Evolutionary conservation across 2,888 invertebrate genomes (phyloP).

Genomic region (Coelinius sp.): DNA sequence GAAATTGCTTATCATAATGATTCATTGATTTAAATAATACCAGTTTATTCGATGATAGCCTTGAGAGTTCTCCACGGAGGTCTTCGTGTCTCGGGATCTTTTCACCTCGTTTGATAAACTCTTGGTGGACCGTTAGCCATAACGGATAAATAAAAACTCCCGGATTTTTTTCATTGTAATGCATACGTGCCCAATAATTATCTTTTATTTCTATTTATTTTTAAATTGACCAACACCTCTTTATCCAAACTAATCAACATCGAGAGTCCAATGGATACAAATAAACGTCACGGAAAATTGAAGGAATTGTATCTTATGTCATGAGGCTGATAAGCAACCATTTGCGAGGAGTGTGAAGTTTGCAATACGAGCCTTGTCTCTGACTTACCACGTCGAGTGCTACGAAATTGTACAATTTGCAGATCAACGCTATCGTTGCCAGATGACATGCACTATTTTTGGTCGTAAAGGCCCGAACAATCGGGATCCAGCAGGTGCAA

Average conservation of each 20-base stretch:
- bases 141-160: not conserved
- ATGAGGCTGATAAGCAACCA: too few species aligned
- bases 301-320: not conserved
- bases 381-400: too few species aligned
- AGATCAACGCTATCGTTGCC: too few species aligned
- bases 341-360: too few species aligned
- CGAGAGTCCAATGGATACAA: not conserved
- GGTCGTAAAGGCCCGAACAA: too few species aligned
- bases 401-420: too few species aligned
- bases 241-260: not conserved
- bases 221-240: not conserved
- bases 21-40: not conserved
- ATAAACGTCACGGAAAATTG: not conserved
- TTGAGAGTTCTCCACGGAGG: not conserved
- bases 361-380: too few species aligned
- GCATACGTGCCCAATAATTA: not conserved
- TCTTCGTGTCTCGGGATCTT: conserved; percentile 12
- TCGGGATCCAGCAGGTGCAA: too few species aligned
- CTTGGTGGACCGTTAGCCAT: not conserved
- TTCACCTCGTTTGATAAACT: conserved; percentile 21
- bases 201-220: not conserved
- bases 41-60: not conserved
- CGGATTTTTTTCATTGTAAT: not conserved
- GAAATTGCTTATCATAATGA: not conserved
- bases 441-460: too few species aligned